phyloP scores from a whole-genome alignment of 2,888 invertebrate genomes.

The Drosophila maculinotata region DNA sequence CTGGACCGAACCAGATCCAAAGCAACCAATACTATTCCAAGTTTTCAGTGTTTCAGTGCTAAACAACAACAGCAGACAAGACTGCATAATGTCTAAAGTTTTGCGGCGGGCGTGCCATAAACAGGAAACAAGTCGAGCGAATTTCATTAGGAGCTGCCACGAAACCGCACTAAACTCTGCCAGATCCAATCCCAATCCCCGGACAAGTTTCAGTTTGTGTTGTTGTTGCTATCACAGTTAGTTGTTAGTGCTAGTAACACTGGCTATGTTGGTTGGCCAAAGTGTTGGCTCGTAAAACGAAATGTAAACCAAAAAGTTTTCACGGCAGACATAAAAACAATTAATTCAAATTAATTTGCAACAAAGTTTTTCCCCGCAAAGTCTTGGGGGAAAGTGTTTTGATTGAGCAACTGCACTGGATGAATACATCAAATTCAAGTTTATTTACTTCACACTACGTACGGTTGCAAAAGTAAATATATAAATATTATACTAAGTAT shows the following conservation, averaged over 20 bases:
- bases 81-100: constrained; percentile 64
- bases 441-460: background rate
- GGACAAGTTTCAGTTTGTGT: constrained; percentile 18
- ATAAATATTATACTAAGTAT: background rate
- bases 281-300: constrained; percentile 53
- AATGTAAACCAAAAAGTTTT: constrained; percentile 72
- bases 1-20: constrained; percentile 24
- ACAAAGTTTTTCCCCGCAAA: constrained; percentile 52
- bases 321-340: constrained; percentile 65
- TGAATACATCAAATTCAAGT: constrained; percentile 37
- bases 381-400: constrained; percentile 7
- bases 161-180: constrained; percentile 52
- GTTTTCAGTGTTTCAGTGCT: constrained; percentile 13
- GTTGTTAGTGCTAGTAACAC: constrained; percentile 10
- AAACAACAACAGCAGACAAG: constrained; percentile 26
- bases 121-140: constrained; percentile 63
- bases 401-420: constrained; percentile 36
- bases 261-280: constrained; percentile 19
- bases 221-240: constrained; percentile 10
- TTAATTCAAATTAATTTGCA: constrained; percentile 76
- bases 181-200: constrained; percentile 13
- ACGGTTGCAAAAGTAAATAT: background rate
- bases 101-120: constrained; percentile 63
- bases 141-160: constrained; percentile 70
- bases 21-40: constrained; percentile 24